A percentile compares a stretch with the other conserved stretches of the same genome.
These are phyloP conservation scores for Chrysogorgia sp. DNA, from an alignment of 92 coral and sea anemone species.

Conservation along the genomic window DNA sequence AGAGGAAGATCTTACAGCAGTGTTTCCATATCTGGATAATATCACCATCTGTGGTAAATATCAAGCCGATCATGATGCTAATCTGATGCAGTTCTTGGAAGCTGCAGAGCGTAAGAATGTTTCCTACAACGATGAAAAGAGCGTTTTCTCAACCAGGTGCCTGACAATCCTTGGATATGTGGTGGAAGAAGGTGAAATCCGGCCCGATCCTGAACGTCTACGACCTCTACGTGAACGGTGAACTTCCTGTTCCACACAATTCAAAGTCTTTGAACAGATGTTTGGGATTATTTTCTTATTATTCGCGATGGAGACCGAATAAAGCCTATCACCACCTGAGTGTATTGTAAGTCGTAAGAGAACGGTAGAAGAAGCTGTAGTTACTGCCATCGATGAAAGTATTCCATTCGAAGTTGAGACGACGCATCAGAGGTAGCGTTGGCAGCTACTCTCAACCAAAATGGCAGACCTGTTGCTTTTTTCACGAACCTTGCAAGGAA, in stretches of 20 bases:
- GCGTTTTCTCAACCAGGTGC: constrained; percentile 60
- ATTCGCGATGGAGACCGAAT: constrained; percentile 50
- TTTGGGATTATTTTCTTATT: constrained; percentile 63
- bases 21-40: constrained; percentile 2
- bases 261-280: constrained; percentile 52
- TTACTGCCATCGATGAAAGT: constrained; percentile 48
- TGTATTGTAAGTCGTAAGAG: constrained; percentile 35
- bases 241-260: constrained; percentile 52
- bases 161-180: constrained; percentile 63
- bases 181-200: constrained; percentile 54
- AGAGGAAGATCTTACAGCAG: neutral
- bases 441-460: constrained; percentile 18
- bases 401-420: constrained; percentile 43
- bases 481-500: constrained; percentile 33
- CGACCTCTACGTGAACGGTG: constrained; percentile 58
- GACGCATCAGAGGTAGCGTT: neutral
- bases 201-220: constrained; percentile 53
- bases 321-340: neutral
- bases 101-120: constrained; percentile 30
- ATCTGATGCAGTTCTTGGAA: neutral
- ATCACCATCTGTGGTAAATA: constrained; percentile 14
- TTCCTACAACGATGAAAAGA: constrained; percentile 49
- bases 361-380: constrained; percentile 44
- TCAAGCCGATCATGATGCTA: constrained; percentile 19
- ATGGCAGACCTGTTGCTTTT: constrained; percentile 13